Base-by-base conservation (phyloP, 2,797 vertebrate genomes). In the Rhinella marina region DNA sequence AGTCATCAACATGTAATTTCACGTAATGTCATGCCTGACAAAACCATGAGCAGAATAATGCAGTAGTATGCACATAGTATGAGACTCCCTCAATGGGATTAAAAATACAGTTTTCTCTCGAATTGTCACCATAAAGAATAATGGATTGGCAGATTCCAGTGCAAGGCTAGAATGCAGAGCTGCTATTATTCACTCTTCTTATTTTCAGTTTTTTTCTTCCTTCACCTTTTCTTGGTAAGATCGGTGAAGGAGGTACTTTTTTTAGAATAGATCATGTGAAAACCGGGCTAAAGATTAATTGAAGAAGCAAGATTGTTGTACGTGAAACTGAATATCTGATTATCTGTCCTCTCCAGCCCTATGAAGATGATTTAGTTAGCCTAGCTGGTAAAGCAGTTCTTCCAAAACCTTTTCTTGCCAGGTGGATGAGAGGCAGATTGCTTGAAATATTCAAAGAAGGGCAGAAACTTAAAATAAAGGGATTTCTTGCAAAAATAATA, bases 211-310 rank as follows among this genome's bases (percentile, higher is more conserved):
- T 29, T 54, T 56, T 8, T 83, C 48, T 23, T 7, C 13, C 21
- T 29, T 23, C 50, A 3, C 1, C 32, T 32, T 73, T 61, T 21
- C 72, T 48, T 17, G 2, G 9, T 73, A 23, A 61, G 54, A 72
- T 13, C 4, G 54, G 17, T 6, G 1, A 48, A 61, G 56, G 16
- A 32, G 48, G 82, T 56, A 12, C n/a, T n/a, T 21, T 12, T 56
- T 73, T 59, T 16, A 27, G 66, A 84, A 72, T 59, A 41, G 27
- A 84, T 68, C 29, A 82, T 57, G 25, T 41, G 54, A 59, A 73
- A 59, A 84, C 70, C 56, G 59, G 82, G 82, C 70, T 76, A 76
- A 84, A 76, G 82, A 84, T 75, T 75, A 84, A 76, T 84, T 75
- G 82, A 84, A 76, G 56, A 61, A 62, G 70, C 82, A 76, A 84